These are phyloP conservation scores for Apis dorsata DNA, from an alignment of 1,140 invertebrate species.

Conservation along the genomic window DNA sequence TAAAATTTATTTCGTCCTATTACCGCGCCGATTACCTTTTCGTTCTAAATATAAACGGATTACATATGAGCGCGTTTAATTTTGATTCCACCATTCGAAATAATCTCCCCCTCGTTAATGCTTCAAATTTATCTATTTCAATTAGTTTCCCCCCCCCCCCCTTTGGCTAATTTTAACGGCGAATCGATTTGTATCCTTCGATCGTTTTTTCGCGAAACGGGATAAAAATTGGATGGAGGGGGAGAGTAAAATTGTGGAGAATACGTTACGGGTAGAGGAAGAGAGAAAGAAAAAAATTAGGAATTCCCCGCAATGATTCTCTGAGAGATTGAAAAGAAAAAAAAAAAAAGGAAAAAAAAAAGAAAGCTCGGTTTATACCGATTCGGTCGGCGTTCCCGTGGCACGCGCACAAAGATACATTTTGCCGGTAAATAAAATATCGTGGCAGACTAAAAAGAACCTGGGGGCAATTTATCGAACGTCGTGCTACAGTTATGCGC, in stretches of 20 bases:
- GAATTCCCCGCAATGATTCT: neutral
- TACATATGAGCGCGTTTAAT: too few species aligned
- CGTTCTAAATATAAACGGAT: neutral
- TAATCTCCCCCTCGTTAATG: too few species aligned
- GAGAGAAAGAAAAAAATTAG: neutral
- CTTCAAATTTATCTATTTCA: too few species aligned
- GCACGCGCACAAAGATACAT: conserved; percentile 52
- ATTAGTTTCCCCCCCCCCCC: too few species aligned
- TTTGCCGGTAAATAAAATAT: conserved; percentile 64
- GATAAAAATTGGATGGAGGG: neutral
- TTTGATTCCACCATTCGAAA: too few species aligned
- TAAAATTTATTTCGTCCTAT: too few species aligned
- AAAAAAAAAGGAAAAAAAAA: neutral
- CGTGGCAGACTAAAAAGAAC: conserved; percentile 56
- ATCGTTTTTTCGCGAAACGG: neutral
- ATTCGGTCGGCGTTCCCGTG: conserved; percentile 40
- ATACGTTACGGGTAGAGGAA: neutral
- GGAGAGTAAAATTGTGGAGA: neutral
- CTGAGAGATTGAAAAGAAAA: neutral
- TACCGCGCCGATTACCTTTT: too few species aligned
- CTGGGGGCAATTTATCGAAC: conserved; percentile 63
- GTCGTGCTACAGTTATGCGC: conserved; percentile 54
- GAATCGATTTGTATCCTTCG: neutral
- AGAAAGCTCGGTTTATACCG: conserved; percentile 19
- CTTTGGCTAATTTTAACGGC: neutral